phyloP scores from a whole-genome alignment of 2,113 vertebrate genomes.

The Martes martes region DNA sequence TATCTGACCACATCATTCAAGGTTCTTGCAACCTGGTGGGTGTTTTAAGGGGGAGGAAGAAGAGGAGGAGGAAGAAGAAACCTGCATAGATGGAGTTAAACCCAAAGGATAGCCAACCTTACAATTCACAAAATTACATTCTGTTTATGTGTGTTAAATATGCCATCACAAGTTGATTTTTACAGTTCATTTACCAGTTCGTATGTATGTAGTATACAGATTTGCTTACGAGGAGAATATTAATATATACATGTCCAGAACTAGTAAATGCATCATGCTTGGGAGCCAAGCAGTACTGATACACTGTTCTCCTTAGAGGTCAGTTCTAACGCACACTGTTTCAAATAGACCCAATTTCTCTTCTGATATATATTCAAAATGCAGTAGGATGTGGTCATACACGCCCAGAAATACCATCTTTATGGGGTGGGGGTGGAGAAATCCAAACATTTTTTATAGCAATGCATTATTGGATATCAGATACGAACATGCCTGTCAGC shows the following conservation, averaged over 20 bases:
- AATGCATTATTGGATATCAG: slow-evolving; percentile 55
- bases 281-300: slow-evolving; percentile 25
- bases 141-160: slow-evolving; percentile 39
- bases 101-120: slow-evolving; percentile 40
- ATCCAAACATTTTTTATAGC: slow-evolving; percentile 55
- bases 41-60: slow-evolving; percentile 34
- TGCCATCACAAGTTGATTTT: slow-evolving; percentile 57
- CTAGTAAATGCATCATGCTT: slow-evolving; percentile 50
- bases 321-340: slow-evolving; percentile 71
- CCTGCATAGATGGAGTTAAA: slow-evolving; percentile 54
- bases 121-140: neutral
- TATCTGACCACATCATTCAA: slow-evolving; percentile 55
- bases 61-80: neutral
- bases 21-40: slow-evolving; percentile 48
- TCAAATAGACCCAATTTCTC: slow-evolving; percentile 52
- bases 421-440: slow-evolving; percentile 41
- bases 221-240: slow-evolving; percentile 56
- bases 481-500: slow-evolving; percentile 55
- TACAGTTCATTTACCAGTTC: slow-evolving; percentile 66
- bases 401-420: slow-evolving; percentile 64
- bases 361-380: slow-evolving; percentile 74
- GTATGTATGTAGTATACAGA: slow-evolving; percentile 2
- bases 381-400: slow-evolving; percentile 74
- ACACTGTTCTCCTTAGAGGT: slow-evolving; percentile 72
- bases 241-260: slow-evolving; percentile 41